Conservation (phyloP, 2,888 invertebrate species). For the Danaus chrysippus region DNA sequence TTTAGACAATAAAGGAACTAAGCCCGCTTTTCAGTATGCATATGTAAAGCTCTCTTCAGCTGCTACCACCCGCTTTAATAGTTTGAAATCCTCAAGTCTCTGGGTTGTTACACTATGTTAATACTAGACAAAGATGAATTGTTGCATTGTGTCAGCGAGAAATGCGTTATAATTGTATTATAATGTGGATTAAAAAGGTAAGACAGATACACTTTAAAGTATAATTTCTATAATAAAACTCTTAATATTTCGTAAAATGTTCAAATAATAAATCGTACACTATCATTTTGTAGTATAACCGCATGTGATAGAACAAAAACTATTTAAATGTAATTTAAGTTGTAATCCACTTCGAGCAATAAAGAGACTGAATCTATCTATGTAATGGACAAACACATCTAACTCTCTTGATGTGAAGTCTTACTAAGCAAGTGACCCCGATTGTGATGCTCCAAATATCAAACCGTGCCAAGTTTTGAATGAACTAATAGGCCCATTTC, state of each 20-base stretch:
- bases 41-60: constrained; percentile 27
- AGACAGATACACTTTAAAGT: too few relatives aligned
- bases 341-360: constrained; percentile 3
- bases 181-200: too few relatives aligned
- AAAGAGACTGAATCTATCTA: constrained; percentile 9
- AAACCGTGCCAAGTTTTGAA: constrained; percentile 40
- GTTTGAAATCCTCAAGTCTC: constrained; percentile 17
- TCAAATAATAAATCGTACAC: too few relatives aligned
- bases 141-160: background rate
- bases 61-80: constrained; percentile 18
- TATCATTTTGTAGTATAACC: background rate
- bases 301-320: background rate
- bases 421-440: constrained; percentile 72
- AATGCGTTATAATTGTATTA: background rate
- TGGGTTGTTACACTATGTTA: constrained; percentile 12
- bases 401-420: constrained; percentile 34
- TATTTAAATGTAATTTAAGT: constrained; percentile 4
- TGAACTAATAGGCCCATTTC: constrained; percentile 22
- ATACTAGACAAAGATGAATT: constrained; percentile 1
- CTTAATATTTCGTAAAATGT: too few relatives aligned
- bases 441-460: constrained; percentile 66
- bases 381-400: constrained; percentile 3
- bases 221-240: too few relatives aligned
- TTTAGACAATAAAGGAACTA: constrained; percentile 19
- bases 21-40: constrained; percentile 20